Evolutionary conservation across 2,888 invertebrate species (phyloP).

Genomic region (Noctua fimbriata): DNA sequence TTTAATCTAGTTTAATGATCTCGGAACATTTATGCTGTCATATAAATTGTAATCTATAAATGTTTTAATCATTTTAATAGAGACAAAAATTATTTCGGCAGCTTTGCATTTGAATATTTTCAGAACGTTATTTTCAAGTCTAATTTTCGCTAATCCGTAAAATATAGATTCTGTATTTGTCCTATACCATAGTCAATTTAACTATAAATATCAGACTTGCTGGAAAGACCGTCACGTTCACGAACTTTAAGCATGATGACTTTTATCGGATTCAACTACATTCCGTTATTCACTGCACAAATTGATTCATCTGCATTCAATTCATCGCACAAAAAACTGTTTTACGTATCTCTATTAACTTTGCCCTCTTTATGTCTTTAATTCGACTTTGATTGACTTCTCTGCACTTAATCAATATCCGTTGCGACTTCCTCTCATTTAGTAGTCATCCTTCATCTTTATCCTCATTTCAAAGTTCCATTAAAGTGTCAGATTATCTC

Average conservation of each 20-base stretch:
- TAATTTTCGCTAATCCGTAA: neutral
- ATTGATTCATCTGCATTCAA: neutral
- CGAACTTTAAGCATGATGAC: neutral
- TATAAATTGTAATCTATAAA: conserved; percentile 31
- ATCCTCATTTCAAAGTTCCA: conserved; percentile 17
- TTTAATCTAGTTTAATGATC: conserved; percentile 58
- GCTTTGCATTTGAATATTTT: neutral
- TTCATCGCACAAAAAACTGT: neutral
- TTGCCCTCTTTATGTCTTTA: conserved; percentile 20
- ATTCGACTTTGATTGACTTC: conserved; percentile 32
- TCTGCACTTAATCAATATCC: conserved; percentile 31
- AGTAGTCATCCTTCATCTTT: conserved; percentile 1
- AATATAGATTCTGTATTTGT: neutral
- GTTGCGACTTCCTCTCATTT: conserved; percentile 33
- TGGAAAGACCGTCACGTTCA: neutral
- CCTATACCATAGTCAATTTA: no score
- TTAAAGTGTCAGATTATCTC: conserved; percentile 24
- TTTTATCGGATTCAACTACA: neutral
- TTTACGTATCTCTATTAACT: neutral
- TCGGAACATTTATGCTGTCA: conserved; percentile 44
- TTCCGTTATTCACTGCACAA: neutral
- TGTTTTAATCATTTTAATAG: conserved; percentile 25
- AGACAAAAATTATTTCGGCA: neutral
- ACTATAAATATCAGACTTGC: neutral
- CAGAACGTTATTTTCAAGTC: neutral